A percentile compares a stretch with the other conserved stretches of the same genome.
These are phyloP conservation scores for Todiramphus saurophagus DNA, from an alignment of 2,113 vertebrate genomes.

Conservation along the genomic window DNA sequence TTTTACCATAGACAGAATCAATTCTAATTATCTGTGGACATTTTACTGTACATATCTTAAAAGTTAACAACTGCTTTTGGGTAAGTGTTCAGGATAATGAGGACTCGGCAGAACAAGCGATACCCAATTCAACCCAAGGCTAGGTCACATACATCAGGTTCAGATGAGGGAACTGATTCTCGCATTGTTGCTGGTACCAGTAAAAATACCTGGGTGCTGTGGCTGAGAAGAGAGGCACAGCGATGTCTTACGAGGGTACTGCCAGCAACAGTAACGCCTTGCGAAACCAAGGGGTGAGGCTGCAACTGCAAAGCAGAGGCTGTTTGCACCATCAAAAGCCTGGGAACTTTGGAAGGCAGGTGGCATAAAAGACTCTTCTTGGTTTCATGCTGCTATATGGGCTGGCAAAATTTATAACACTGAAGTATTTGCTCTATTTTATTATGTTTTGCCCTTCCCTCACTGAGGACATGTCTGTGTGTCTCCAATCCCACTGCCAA, in stretches of 20 bases:
- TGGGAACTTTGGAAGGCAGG: neutral
- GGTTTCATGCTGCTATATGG: neutral
- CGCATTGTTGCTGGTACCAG: neutral
- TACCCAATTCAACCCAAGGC: neutral
- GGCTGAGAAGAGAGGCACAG: neutral
- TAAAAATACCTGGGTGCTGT: neutral
- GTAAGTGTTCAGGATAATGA: neutral
- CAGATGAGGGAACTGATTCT: neutral
- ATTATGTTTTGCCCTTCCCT: neutral
- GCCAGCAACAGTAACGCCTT: neutral
- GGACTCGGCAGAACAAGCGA: neutral
- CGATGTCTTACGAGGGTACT: neutral
- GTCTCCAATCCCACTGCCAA: neutral
- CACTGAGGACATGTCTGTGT: neutral
- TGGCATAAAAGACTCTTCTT: neutral
- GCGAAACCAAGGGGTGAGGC: neutral
- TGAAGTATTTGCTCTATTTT: neutral
- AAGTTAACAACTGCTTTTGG: neutral
- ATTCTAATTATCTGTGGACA: neutral
- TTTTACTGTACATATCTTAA: neutral
- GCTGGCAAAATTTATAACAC: neutral
- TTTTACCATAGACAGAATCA: neutral
- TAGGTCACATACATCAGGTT: neutral
- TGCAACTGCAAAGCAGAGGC: neutral
- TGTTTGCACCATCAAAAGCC: rapidly evolving